Evolutionary conservation across 2,797 vertebrate genomes (phyloP).

Genomic region (Picus viridis): DNA sequence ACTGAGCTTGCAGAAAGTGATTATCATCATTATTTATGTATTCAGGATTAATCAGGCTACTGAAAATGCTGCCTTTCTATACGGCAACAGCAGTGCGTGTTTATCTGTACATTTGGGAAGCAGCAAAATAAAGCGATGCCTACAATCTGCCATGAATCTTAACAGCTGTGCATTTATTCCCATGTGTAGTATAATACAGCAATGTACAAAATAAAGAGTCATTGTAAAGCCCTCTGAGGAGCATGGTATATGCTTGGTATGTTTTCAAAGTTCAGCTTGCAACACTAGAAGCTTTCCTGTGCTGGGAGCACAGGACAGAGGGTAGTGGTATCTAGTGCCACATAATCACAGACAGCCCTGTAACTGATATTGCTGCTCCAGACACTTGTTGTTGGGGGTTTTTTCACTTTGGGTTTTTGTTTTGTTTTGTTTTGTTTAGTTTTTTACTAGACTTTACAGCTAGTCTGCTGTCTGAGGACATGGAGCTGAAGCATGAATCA

Average conservation of each 20-base stretch:
- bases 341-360: neutral
- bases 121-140: neutral
- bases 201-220: neutral
- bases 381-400: too few relatives aligned
- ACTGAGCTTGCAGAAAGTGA: neutral
- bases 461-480: neutral
- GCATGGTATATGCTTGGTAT: neutral
- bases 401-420: neutral
- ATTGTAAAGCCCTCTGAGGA: neutral
- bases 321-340: neutral
- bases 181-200: accelerated
- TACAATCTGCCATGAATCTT: neutral
- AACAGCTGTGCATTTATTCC: neutral
- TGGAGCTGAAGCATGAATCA: neutral
- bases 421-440: neutral
- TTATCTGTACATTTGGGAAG: neutral
- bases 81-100: neutral
- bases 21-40: neutral
- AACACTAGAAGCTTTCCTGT: neutral
- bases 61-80: neutral
- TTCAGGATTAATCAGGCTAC: constrained; percentile 16
- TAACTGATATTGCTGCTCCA: neutral
- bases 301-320: neutral
- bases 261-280: neutral
- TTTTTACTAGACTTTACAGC: neutral